These are phyloP conservation scores for Ichneumoninae sp. DNA, from an alignment of 2,888 invertebrate genomes.

Conservation along the genomic window DNA sequence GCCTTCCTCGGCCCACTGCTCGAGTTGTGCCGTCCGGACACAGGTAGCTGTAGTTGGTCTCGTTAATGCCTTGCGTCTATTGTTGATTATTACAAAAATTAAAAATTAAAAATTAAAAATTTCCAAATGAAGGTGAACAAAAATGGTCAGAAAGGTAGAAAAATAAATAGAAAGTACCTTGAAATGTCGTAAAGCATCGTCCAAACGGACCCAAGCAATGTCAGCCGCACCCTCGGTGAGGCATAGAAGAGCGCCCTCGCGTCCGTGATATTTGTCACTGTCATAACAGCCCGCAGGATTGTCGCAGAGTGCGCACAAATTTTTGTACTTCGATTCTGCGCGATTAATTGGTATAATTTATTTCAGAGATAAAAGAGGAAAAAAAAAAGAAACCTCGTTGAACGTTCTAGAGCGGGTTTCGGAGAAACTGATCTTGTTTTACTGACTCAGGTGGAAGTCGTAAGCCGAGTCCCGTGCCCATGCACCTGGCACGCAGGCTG, in stretches of 20 bases:
- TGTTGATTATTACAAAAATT: not conserved
- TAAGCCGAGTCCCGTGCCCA: slow-evolving; percentile 90
- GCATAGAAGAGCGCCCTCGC: slow-evolving; percentile 92
- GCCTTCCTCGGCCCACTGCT: slow-evolving; percentile 85
- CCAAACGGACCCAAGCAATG: slow-evolving; percentile 92
- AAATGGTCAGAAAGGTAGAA: not conserved
- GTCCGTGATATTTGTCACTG: slow-evolving; percentile 93
- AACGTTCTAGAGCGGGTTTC: not conserved
- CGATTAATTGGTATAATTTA: slow-evolving; percentile 4
- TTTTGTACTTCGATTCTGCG: slow-evolving; percentile 88
- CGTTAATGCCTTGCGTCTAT: slow-evolving; percentile 58
- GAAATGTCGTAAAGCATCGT: slow-evolving; percentile 89
- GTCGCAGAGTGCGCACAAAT: slow-evolving; percentile 90
- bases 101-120: not conserved
- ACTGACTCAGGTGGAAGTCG: slow-evolving; percentile 89
- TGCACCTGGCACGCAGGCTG: slow-evolving; percentile 94
- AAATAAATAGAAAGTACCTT: slow-evolving; percentile 85
- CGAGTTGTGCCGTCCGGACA: slow-evolving; percentile 91
- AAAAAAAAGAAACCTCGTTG: slow-evolving; percentile 3
- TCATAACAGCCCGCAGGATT: slow-evolving; percentile 87
- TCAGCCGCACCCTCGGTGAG: slow-evolving; percentile 92
- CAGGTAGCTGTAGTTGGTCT: slow-evolving; percentile 88
- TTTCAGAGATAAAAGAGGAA: not conserved
- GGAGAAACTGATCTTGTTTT: slow-evolving; percentile 16
- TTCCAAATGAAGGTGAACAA: not conserved